Conservation (phyloP, 2,888 invertebrate genomes). For the Morpho achilles region DNA sequence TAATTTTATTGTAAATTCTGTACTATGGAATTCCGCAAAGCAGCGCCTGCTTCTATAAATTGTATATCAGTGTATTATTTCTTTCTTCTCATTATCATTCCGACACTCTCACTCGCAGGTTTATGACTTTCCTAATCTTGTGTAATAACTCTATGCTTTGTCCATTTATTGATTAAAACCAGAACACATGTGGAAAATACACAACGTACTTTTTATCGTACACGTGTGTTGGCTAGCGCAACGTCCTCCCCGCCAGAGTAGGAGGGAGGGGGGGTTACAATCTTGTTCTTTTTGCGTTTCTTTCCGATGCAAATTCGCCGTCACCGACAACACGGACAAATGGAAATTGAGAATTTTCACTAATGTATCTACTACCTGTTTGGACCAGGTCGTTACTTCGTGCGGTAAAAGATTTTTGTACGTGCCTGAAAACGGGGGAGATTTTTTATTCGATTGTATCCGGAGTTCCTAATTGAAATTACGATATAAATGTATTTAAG, state of each 20-base stretch:
- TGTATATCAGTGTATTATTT: no score
- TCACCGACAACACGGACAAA: conserved; percentile 43
- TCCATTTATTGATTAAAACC: no score
- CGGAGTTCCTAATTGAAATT: conserved; percentile 3
- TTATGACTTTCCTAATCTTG: no score
- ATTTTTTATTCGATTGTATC: conserved; percentile 7
- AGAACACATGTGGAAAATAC: neutral
- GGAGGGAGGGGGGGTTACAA: conserved; percentile 19
- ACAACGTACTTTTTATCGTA: conserved; percentile 12
- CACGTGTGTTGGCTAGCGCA: conserved; percentile 23
- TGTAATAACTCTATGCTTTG: no score
- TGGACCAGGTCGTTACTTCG: conserved; percentile 25
- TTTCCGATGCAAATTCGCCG: conserved; percentile 66
- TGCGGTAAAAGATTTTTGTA: conserved; percentile 12
- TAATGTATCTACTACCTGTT: conserved; percentile 42
- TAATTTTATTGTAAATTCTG: no score
- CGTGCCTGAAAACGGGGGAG: conserved; percentile 3
- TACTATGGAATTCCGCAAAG: no score
- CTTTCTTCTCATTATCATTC: no score
- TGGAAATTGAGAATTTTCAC: conserved; percentile 60
- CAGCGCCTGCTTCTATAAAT: no score
- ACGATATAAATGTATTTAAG: neutral
- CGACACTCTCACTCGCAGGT: no score
- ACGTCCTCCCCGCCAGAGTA: conserved; percentile 6
- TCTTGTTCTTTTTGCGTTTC: conserved; percentile 65